Conservation (phyloP, 2,113 vertebrate species). For the Nettapus auritus region DNA sequence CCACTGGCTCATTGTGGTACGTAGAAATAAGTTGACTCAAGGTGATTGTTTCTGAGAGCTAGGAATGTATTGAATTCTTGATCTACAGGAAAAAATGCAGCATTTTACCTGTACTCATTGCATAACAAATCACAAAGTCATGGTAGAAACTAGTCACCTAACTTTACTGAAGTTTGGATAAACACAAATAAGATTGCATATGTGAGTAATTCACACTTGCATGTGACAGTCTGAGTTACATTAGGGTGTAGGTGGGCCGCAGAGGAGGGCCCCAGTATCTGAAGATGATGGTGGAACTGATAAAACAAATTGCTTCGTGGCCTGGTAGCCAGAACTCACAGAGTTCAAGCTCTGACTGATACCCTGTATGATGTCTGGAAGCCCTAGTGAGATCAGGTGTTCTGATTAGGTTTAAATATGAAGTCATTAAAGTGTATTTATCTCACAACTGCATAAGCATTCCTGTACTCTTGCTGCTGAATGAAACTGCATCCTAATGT, state of each 20-base stretch:
- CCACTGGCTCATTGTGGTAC: neutral
- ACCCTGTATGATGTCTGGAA: neutral
- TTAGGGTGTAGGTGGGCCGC: neutral
- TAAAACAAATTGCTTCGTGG: neutral
- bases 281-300: neutral
- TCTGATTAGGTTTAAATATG: fast-evolving
- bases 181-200: too few species aligned
- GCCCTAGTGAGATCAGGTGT: neutral
- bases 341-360: neutral
- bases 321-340: fast-evolving
- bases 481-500: neutral
- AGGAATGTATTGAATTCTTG: neutral
- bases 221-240: neutral
- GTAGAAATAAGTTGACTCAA: neutral
- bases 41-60: neutral
- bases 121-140: neutral
- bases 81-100: neutral
- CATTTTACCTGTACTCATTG: neutral
- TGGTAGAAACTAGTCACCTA: neutral
- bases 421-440: fast-evolving
- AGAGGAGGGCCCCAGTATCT: neutral
- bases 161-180: neutral
- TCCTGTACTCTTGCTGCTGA: neutral
- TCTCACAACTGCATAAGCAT: neutral
- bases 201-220: neutral